These are phyloP conservation scores for Sakesphorus luctuosus DNA, from an alignment of 2,113 vertebrate species.

Conservation along the genomic window DNA sequence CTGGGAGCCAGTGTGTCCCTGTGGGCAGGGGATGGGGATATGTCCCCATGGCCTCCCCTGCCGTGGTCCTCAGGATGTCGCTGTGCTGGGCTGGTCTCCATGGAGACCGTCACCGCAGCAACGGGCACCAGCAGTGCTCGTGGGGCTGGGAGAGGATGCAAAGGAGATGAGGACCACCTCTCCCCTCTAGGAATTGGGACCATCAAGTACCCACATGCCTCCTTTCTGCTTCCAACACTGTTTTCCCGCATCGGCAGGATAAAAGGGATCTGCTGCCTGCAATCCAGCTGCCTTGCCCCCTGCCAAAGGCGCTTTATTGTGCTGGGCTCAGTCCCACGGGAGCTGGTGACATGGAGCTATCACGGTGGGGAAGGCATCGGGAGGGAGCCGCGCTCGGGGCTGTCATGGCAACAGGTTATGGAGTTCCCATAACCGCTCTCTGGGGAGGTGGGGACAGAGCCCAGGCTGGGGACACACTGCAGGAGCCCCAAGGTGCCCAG, in stretches of 20 bases:
- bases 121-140: not conserved
- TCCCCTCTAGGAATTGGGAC: not conserved
- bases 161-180: not conserved
- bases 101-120: slow-evolving; percentile 49
- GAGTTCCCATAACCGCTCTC: not conserved
- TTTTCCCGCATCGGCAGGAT: not conserved
- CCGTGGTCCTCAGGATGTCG: slow-evolving; percentile 9
- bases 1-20: not conserved
- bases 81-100: slow-evolving; percentile 22
- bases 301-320: not conserved
- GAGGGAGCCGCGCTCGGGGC: not conserved
- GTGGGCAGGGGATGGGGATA: not conserved
- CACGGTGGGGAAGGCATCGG: not conserved
- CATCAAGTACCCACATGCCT: fast-evolving
- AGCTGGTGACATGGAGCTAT: not conserved
- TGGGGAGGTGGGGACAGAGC: not conserved
- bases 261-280: not conserved
- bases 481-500: not conserved
- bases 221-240: not conserved
- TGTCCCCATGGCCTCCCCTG: not conserved
- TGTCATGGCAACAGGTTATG: slow-evolving; percentile 26
- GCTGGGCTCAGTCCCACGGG: not conserved
- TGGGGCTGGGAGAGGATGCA: not conserved
- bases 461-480: not conserved
- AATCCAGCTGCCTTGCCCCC: not conserved